Base-by-base conservation (phyloP, 2,797 vertebrate species). In the Hippocampus kuda region DNA sequence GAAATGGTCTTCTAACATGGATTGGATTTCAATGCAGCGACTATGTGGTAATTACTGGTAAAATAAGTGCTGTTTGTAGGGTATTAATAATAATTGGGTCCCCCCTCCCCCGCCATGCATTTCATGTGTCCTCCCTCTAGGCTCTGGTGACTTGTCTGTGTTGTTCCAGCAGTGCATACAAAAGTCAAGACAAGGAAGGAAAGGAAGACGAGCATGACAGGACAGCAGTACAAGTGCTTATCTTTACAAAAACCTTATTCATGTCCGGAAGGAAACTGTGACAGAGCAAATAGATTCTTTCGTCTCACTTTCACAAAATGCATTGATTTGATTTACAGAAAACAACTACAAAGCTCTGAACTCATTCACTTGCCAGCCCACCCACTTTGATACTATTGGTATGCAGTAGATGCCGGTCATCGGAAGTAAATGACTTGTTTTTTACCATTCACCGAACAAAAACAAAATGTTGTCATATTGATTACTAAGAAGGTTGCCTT, bases 1-100 rank as follows among this genome's bases (percentile, higher is more conserved):
- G 72, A 77, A 79, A 76, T 76, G 72, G 84, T 78, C 79, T 81
- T 68, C 75, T 67, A 77, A 56, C 79, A 85, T 78, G 80, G 76
- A 85, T 82, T 78, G 53, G 72, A 78, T 76, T 77, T 76, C 71
- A 83, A 81, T 79, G 72, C 69, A 26, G 74, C 61, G 11, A 13
- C 61, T 65, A 63, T 80, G 70, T 71, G 44, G n/a, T 64, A 69
- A 66, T 70, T 38, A n/a, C 59, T 22, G 57, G 34, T 38, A 38
- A 38, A 38, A 1, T 38, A 7, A 38, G 34, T 38, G 34, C 34
- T 38, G 6, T 38, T 38, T 1, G 34, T 38, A 38, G 34, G 34
- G 7, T 38, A 38, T 38, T 38, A 38, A 38, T 38, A 38, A 38
- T 38, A 38, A 38, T 8, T 34, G 34, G 30, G 2, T 3, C n/a